These are phyloP conservation scores for Diloba caeruleocephala DNA, from an alignment of 2,888 invertebrate genomes.

Conservation along the genomic window DNA sequence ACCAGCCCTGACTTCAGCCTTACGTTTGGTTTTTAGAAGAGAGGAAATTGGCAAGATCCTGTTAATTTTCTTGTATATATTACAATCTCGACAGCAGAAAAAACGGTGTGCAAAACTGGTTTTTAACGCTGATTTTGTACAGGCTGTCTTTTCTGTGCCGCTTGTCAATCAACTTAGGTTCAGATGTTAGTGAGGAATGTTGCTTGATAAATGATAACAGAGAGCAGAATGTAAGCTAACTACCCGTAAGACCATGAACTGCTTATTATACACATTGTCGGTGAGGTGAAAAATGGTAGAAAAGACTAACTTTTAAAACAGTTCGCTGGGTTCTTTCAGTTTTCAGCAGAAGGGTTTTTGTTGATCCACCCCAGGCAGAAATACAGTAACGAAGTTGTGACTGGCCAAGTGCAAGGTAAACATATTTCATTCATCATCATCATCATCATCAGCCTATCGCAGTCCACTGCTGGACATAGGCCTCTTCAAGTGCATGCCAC, in stretches of 20 bases:
- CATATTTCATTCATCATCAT: no score
- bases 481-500: no score
- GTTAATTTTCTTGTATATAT: constrained; percentile 2
- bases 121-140: background rate
- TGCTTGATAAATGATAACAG: no score
- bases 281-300: background rate
- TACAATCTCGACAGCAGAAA: background rate
- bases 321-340: background rate
- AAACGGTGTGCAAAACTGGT: background rate
- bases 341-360: no score
- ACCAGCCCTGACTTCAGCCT: background rate
- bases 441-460: no score
- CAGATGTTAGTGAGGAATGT: background rate
- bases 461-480: no score
- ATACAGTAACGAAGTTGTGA: background rate
- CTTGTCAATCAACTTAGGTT: background rate
- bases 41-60: background rate
- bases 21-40: background rate
- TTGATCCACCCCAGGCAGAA: no score
- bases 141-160: background rate
- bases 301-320: background rate
- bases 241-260: background rate
- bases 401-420: no score
- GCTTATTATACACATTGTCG: background rate
- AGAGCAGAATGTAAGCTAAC: no score